These are phyloP conservation scores for Oscheius sp. DNA, from an alignment of 2,888 invertebrate genomes.

Conservation along the genomic window DNA sequence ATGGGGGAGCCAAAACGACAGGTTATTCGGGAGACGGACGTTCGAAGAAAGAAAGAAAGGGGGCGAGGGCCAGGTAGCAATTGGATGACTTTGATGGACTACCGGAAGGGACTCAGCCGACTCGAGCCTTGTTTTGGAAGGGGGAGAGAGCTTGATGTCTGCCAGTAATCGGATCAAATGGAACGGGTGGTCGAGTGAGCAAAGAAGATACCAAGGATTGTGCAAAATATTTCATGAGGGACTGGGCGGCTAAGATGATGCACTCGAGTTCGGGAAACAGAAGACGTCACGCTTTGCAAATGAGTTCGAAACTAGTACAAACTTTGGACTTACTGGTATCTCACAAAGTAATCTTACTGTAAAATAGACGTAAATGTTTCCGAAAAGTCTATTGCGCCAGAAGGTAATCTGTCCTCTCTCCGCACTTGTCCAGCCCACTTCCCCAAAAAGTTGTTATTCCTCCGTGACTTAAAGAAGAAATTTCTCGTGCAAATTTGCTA, in stretches of 20 bases:
- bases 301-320: background rate
- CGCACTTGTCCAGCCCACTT: no score
- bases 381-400: no score
- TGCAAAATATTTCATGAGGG: background rate
- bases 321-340: background rate
- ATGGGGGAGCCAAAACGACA: conserved; percentile 23
- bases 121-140: background rate
- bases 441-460: no score
- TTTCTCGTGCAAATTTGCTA: no score
- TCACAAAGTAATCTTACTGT: no score
- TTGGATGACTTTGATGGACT: conserved; percentile 31
- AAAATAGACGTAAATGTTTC: no score
- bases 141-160: background rate
- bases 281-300: background rate
- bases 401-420: no score
- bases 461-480: no score
- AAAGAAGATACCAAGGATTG: background rate
- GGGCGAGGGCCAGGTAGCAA: background rate
- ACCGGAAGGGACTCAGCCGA: conserved; percentile 10
- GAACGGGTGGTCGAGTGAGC: background rate
- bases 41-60: background rate
- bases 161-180: background rate
- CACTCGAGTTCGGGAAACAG: no score
- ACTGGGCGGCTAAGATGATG: background rate
- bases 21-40: background rate